Base-by-base conservation (phyloP, 2,888 invertebrate genomes). In the Ichneumoninae sp. region DNA sequence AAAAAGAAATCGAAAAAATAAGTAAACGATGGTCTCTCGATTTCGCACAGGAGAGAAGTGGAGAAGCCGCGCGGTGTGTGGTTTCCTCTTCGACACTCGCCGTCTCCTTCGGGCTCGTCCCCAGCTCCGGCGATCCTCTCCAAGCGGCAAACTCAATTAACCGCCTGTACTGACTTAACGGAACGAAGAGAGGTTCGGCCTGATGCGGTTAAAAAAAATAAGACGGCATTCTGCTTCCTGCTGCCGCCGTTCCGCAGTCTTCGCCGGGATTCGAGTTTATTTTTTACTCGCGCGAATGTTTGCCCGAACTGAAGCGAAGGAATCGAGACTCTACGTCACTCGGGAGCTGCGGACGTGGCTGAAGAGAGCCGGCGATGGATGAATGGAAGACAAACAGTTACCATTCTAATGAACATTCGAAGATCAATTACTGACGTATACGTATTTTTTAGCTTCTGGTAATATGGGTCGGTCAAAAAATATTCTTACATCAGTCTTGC, bases 131-230 rank as follows among this genome's bases (percentile, higher is more conserved):
- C 72, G 80, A 84, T 84, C 77, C 77, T 74, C 72, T 80, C 80
- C 69, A 69, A 80, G 77, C 76, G 22, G 80, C 80, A 78, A 83
- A 83, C 80, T 85, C 83, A 83, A 85, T 85, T 85, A 85, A 83
- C 83, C 83, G 52, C 44, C 36, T 70, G 77, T 83, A 75, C 85
- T 68, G 85, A 78, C 83, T 85, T 85, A 83, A 86, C 86, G 86
- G 86, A 86, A 86, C 84, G 81, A 19, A 19, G 70, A 66, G 71
- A 82, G 72, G 74, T 50, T 22, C 10, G 83, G 33, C 44, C 40
- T 44, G 62, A 77, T 72, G 69, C 52, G 33, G 66, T 69, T 22
- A 72, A 77, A 82, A 57, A 54, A 54, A 65, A 66, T n/a, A 44
- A 16, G 30, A 30, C 68, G 70, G 66, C 52, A 54, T 50, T 50